These are phyloP conservation scores for Ochropleura leucogaster DNA, from an alignment of 2,888 invertebrate species.

Conservation along the genomic window DNA sequence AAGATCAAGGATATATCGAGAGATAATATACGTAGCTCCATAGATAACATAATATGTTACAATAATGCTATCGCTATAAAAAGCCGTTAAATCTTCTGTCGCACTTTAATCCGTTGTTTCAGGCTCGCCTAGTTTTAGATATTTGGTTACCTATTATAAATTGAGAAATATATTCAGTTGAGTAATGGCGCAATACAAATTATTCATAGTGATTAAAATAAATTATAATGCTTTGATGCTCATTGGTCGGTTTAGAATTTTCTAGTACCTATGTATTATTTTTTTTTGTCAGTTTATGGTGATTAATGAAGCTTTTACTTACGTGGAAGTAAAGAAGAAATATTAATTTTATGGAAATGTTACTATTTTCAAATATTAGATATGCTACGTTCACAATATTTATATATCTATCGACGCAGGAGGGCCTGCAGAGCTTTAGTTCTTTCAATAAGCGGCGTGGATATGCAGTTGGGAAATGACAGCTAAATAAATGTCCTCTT, in stretches of 20 bases:
- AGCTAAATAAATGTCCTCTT: too few relatives aligned
- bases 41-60: conserved; percentile 9
- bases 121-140: not conserved
- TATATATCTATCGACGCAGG: too few relatives aligned
- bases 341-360: not conserved
- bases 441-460: too few relatives aligned
- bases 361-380: not conserved
- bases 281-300: conserved; percentile 5
- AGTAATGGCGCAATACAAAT: conserved; percentile 17
- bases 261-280: not conserved
- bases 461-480: too few relatives aligned
- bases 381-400: not conserved
- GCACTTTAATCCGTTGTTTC: not conserved
- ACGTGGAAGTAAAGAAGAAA: not conserved
- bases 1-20: conserved; percentile 74
- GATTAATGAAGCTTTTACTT: conserved; percentile 1
- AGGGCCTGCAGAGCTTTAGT: too few relatives aligned
- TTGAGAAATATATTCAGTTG: conserved; percentile 2
- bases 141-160: conserved; percentile 2
- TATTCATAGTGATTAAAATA: conserved; percentile 13
- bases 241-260: conserved; percentile 8
- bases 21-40: conserved; percentile 39
- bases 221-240: conserved; percentile 1
- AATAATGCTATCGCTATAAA: not conserved
- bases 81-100: not conserved